Percentiles rank a stretch among this genome's conserved stretches.
These are phyloP conservation scores for Andrena camellia DNA, from an alignment of 2,888 invertebrate species.

Conservation along the genomic window DNA sequence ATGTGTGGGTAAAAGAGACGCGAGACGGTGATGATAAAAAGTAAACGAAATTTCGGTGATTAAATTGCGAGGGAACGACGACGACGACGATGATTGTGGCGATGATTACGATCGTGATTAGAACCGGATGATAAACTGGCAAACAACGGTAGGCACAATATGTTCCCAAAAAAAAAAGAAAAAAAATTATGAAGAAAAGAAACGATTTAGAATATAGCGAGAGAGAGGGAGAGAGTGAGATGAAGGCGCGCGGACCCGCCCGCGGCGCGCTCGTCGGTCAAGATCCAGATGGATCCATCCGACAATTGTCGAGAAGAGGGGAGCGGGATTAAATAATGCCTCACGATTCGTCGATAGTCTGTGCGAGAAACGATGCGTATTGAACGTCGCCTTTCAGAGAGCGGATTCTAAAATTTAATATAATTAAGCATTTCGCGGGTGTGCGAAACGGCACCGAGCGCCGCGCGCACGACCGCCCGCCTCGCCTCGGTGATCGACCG, in stretches of 20 bases:
- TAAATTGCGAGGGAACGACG: slow-evolving; percentile 46
- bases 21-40: slow-evolving; percentile 38
- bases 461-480: background rate
- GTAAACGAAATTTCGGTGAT: slow-evolving; percentile 49
- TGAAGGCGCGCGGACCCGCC: slow-evolving; percentile 40
- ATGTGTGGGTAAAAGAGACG: slow-evolving; percentile 25
- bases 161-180: slow-evolving; percentile 52
- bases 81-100: slow-evolving; percentile 30
- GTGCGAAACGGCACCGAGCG: background rate
- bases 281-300: slow-evolving; percentile 25
- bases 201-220: slow-evolving; percentile 54
- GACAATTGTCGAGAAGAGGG: slow-evolving; percentile 11
- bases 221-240: slow-evolving; percentile 52
- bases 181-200: slow-evolving; percentile 34
- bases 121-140: slow-evolving; percentile 41
- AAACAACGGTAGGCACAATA: slow-evolving; percentile 66
- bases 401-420: slow-evolving; percentile 44
- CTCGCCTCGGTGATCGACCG: background rate
- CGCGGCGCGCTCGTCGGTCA: slow-evolving; percentile 50
- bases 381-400: slow-evolving; percentile 32
- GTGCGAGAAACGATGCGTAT: slow-evolving; percentile 34
- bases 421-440: slow-evolving; percentile 45
- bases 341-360: slow-evolving; percentile 43
- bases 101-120: slow-evolving; percentile 49
- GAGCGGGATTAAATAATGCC: slow-evolving; percentile 28